phyloP scores from a whole-genome alignment of 2,888 invertebrate genomes.

The Eudasyphora cyanicolor region DNA sequence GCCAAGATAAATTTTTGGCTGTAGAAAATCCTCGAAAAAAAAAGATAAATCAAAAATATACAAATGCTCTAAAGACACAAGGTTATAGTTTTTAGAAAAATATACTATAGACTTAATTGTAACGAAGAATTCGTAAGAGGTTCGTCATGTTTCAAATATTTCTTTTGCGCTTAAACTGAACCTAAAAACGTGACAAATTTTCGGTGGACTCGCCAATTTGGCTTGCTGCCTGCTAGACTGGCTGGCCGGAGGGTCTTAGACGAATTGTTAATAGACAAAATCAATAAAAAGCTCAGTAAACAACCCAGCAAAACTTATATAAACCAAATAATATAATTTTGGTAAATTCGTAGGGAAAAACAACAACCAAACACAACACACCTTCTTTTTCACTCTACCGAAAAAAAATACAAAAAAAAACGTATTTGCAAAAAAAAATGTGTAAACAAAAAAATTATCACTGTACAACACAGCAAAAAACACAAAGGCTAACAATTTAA shows the following conservation, averaged over 20 bases:
- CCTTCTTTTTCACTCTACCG: slow-evolving; percentile 19
- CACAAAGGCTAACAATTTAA: slow-evolving; percentile 42
- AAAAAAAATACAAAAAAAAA: not conserved
- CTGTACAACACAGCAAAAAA: slow-evolving; percentile 18
- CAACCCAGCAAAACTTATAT: not conserved
- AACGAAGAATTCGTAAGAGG: too few species aligned
- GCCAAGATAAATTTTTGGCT: too few species aligned
- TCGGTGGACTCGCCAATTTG: too few species aligned
- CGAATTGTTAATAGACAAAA: slow-evolving; percentile 22
- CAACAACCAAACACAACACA: not conserved
- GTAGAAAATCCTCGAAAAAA: too few species aligned
- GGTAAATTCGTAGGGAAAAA: too few species aligned
- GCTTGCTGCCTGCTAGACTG: not conserved
- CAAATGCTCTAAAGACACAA: too few species aligned
- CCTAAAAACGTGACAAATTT: slow-evolving; percentile 17
- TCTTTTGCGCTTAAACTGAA: slow-evolving; percentile 6
- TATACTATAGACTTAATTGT: too few species aligned
- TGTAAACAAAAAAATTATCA: slow-evolving; percentile 40
- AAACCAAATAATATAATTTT: not conserved
- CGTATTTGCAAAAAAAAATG: slow-evolving; percentile 3
- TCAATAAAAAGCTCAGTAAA: not conserved
- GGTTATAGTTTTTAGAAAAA: slow-evolving; percentile 8
- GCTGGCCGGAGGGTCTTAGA: too few species aligned
- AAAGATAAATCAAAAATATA: not conserved
- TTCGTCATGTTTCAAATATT: too few species aligned